Evolutionary conservation across 2,888 invertebrate species (phyloP).

Genomic region (Lapara coniferarum): DNA sequence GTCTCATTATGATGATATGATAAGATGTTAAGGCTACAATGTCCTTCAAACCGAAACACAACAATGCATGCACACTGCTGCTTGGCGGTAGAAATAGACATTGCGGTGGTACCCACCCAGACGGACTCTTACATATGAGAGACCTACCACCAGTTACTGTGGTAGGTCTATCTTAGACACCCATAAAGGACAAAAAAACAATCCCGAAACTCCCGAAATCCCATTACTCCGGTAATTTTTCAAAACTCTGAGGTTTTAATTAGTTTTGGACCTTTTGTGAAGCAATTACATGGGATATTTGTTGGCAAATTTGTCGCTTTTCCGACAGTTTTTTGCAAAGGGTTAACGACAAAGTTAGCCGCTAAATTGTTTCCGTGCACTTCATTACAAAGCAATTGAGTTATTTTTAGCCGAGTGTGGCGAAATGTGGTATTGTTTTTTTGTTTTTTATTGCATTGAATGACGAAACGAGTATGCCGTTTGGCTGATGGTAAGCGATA

Average conservation of each 20-base stretch:
- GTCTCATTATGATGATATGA: too few relatives aligned
- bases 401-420: not conserved
- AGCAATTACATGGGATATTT: slow-evolving; percentile 15
- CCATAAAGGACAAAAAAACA: not conserved
- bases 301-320: slow-evolving; percentile 5
- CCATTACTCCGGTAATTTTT: slow-evolving; percentile 10
- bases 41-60: too few relatives aligned
- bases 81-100: too few relatives aligned
- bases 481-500: too few relatives aligned
- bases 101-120: too few relatives aligned
- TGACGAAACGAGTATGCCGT: too few relatives aligned
- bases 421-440: too few relatives aligned
- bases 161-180: not conserved
- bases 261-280: slow-evolving; percentile 19
- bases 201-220: not conserved
- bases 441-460: too few relatives aligned
- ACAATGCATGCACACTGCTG: too few relatives aligned
- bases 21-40: too few relatives aligned
- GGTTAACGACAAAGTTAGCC: not conserved
- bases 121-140: too few relatives aligned
- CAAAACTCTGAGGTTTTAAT: slow-evolving; percentile 11
- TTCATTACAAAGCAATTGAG: slow-evolving; percentile 4
- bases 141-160: too few relatives aligned
- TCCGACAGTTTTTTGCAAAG: slow-evolving; percentile 10
- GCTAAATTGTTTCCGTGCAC: slow-evolving; percentile 10